phyloP scores from a whole-genome alignment of 2,888 invertebrate species.

The Drepana falcataria region DNA sequence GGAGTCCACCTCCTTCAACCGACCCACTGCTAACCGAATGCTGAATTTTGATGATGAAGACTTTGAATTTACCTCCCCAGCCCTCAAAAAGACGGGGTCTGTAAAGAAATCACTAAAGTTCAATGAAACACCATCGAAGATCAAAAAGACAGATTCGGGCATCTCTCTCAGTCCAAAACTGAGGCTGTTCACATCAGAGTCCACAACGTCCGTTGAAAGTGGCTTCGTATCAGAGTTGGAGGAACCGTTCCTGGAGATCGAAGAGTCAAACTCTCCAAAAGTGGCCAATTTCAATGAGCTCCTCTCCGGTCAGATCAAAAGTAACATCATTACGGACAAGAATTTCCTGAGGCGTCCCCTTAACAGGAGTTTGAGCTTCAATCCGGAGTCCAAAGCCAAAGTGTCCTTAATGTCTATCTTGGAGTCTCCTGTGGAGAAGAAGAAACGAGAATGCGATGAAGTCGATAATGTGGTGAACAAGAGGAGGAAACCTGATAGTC shows the following conservation, averaged over 20 bases:
- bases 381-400: conserved; percentile 45
- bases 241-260: conserved; percentile 61
- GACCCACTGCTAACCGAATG: conserved; percentile 53
- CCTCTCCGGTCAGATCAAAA: conserved; percentile 58
- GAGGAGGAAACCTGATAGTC: conserved; percentile 35
- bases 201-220: conserved; percentile 65
- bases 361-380: conserved; percentile 54
- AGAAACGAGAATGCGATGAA: neutral
- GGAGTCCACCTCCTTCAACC: conserved; percentile 63
- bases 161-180: conserved; percentile 44
- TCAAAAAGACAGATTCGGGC: conserved; percentile 51
- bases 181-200: conserved; percentile 51
- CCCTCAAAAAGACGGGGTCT: conserved; percentile 38
- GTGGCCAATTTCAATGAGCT: conserved; percentile 58
- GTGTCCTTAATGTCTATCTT: conserved; percentile 46
- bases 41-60: conserved; percentile 62
- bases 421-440: conserved; percentile 42
- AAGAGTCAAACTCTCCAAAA: conserved; percentile 63
- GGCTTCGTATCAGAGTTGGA: conserved; percentile 70
- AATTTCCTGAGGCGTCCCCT: conserved; percentile 33
- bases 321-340: conserved; percentile 33
- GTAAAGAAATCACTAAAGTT: conserved; percentile 67
- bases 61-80: conserved; percentile 67
- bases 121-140: conserved; percentile 49
- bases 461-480: conserved; percentile 53